phyloP scores from a whole-genome alignment of 2,797 vertebrate species.

The Acanthopagrus latus region DNA sequence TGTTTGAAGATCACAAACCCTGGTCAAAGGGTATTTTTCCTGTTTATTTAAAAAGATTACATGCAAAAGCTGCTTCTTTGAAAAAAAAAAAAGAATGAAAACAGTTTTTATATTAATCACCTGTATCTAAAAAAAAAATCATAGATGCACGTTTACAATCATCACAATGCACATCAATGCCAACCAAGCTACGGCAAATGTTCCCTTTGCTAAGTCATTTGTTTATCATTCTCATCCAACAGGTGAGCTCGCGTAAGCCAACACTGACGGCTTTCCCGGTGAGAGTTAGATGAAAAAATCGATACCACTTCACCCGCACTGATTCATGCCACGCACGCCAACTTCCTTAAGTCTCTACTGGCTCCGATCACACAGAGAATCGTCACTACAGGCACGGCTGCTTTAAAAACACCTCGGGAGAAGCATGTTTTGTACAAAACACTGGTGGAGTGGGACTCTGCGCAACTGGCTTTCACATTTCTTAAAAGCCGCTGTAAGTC shows the following conservation, averaged over 20 bases:
- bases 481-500: too few relatives aligned
- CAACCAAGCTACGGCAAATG: conserved; percentile 10
- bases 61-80: neutral
- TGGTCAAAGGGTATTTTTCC: conserved; percentile 21
- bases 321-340: neutral
- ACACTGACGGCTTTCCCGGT: neutral
- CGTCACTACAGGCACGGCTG: too few relatives aligned
- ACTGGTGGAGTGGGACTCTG: too few relatives aligned
- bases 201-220: conserved; percentile 10
- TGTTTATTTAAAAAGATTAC: conserved; percentile 5
- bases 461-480: too few relatives aligned
- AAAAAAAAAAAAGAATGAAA: neutral
- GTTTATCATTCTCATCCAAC: neutral
- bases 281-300: neutral
- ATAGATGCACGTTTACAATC: neutral
- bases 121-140: neutral
- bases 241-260: neutral
- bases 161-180: conserved; percentile 2
- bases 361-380: too few relatives aligned
- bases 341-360: neutral
- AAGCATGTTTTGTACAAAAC: too few relatives aligned
- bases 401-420: too few relatives aligned
- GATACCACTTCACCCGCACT: neutral
- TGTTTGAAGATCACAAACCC: conserved; percentile 33
- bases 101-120: neutral